These are phyloP conservation scores for Columba guinea DNA, from an alignment of 2,797 vertebrate species.

Conservation along the genomic window DNA sequence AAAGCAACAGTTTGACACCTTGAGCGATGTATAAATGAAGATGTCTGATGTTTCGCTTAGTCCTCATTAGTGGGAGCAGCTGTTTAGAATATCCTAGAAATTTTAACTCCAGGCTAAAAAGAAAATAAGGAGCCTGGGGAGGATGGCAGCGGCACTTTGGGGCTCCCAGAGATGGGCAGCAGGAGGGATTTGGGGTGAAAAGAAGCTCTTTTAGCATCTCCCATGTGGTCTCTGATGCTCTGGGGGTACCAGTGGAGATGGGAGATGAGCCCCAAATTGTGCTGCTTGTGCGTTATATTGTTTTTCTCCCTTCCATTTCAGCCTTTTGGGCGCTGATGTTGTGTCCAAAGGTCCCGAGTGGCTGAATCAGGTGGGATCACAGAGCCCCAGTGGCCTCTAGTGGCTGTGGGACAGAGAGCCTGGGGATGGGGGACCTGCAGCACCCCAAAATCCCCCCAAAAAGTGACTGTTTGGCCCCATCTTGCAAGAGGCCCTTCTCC, in stretches of 20 bases:
- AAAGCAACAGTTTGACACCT: slow-evolving; percentile 49
- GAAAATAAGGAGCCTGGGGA: neutral
- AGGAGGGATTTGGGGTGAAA: neutral
- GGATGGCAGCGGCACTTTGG: neutral
- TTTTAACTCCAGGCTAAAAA: neutral
- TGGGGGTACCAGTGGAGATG: neutral
- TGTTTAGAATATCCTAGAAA: slow-evolving; percentile 3
- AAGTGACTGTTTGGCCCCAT: accelerated
- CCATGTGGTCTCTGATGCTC: accelerated
- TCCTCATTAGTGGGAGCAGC: neutral
- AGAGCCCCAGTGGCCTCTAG: slow-evolving; percentile 73
- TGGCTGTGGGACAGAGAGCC: slow-evolving; percentile 61
- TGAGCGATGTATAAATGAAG: neutral
- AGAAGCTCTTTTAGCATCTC: accelerated
- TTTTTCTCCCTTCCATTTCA: neutral
- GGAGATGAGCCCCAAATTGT: neutral
- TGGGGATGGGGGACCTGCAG: accelerated
- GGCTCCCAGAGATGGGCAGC: neutral
- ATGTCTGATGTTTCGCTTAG: slow-evolving; percentile 19
- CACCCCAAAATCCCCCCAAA: neutral
- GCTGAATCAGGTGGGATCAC: neutral
- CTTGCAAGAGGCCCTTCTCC: accelerated
- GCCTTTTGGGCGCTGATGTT: neutral
- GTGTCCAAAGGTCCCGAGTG: neutral
- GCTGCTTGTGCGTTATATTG: neutral